Base-by-base conservation (phyloP, 2,113 vertebrate genomes). In the Malurus cyaneus region DNA sequence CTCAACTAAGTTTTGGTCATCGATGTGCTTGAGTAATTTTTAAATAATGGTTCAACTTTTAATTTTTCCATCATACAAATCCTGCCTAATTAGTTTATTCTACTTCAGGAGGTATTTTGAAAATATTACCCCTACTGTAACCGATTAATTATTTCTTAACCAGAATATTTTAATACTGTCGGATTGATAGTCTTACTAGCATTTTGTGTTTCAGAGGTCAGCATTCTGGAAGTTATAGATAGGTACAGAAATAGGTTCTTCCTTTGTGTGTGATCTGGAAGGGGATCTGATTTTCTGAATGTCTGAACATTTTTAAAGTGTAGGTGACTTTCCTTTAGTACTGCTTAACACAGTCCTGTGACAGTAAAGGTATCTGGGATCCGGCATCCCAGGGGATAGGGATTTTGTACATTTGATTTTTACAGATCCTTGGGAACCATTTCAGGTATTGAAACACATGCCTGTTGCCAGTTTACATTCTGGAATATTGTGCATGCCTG, bases 381-480 rank as follows among this genome's bases (percentile, higher is more conserved):
- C 18, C 36, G 44, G 4, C 42, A 25, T 11, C 5, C 15, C 4
- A 2, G 12, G 24, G 8, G 15, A 36, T 6, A 56, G 23, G 13
- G 21, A 5, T n/a, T 21, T 32, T 23, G 3, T 11, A 32, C 8
- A 17, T 57, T 42, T 25, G 34, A 7, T 67, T 92, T 84, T 64
- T 56, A 31, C 28, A 25, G 44, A 18, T 14, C 44, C 50, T 44
- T 6, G 26, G 34, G 20, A 42, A 34, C 47, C 13, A 8, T 29
- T 81, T 70, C 39, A 78, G 72, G 32, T 34, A 46, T 60, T 44
- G 17, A 70, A 57, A 19, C 23, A 25, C 1, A 0, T 50, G 24
- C 49, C 18, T 21, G 8, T 34, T 26, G 20, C 34, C 46, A 36
- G 0, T 66, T 54, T 49, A 11, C 1, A 0, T 81, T 74, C 39